phyloP scores from a whole-genome alignment of 1,140 invertebrate species.

The Zaprionus tsacasi region DNA sequence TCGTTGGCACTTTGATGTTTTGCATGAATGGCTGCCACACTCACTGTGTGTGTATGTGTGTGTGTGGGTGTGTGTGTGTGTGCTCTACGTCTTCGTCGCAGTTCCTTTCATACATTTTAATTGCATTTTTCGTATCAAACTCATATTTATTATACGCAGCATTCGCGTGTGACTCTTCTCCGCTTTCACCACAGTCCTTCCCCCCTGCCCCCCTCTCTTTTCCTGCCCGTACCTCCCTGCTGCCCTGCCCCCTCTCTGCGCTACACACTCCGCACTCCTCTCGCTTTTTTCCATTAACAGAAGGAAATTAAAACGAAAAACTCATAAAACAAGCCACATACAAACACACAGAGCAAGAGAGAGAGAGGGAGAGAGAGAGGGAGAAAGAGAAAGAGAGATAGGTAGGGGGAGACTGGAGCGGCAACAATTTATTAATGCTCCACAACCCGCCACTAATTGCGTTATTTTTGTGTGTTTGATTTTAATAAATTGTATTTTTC shows the following conservation, averaged over 20 bases:
- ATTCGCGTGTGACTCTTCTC: constrained; percentile 3
- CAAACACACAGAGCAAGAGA: not conserved
- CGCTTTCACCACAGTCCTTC: not conserved
- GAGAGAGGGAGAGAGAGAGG: not conserved
- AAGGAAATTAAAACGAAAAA: constrained; percentile 78
- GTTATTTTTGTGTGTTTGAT: constrained; percentile 74
- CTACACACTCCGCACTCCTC: not conserved
- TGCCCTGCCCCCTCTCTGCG: not conserved
- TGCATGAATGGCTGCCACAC: constrained; percentile 69
- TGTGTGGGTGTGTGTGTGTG: constrained; percentile 11
- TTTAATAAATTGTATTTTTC: constrained; percentile 68
- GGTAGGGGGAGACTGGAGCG: no score
- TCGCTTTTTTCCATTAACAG: constrained; percentile 67
- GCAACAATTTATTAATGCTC: constrained; percentile 68
- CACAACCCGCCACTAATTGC: constrained; percentile 68
- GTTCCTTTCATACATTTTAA: constrained; percentile 71
- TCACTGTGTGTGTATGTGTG: not conserved
- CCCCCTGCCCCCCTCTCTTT: not conserved
- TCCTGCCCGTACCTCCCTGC: not conserved
- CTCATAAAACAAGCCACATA: constrained; percentile 57
- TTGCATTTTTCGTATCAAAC: constrained; percentile 80
- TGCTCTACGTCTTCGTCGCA: constrained; percentile 50
- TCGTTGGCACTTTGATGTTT: constrained; percentile 69
- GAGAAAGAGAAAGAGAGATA: not conserved
- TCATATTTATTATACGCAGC: constrained; percentile 70